Base-by-base conservation (phyloP, 2,113 vertebrate species). In the Peromyscus leucopus region DNA sequence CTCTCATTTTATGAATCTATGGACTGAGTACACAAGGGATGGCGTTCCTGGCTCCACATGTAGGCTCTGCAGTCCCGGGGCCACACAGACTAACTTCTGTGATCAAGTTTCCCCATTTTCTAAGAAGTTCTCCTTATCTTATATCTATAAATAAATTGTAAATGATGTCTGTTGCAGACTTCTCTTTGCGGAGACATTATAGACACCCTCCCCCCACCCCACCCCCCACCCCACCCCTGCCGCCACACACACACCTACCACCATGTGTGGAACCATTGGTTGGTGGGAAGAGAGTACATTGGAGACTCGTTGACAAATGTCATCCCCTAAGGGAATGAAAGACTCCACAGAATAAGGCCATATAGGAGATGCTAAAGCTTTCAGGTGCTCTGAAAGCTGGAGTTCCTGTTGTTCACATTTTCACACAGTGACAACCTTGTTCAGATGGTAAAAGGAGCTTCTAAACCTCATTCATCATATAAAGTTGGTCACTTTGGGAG, bases 1-100 rank as follows among this genome's bases (percentile, higher is more conserved):
- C 33, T 96, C 59, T 96, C 28, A 39, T 63, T 95, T 96, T 94
- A 95, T 82, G 71, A 75, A 94, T 55, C 36, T 84, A 16, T 79
- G 57, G 74, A 80, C 46, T 21, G 74, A 91, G 55, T 71, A 75
- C 15, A 24, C 4, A 6, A 39, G 69, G 91, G n/a, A 24, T 9
- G 24, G 65, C 82, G n/a, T 26, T 71, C 72, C 65, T n/a, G 19
- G 61, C 26, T 42, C 61, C 67, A n/a, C 89, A 13, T 8, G 26
- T 36, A 7, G 2, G 36, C 8, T 65, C 4, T 72, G 15, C 59
- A 55, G 21, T 15, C 28, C 16, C 36, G 1, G 31, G 39, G 36
- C 33, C 72, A 22, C 8, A 28, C 33, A 75, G 2, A 12, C 48
- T 48, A 51, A 79, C 4, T 94, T 93, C 21, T 76, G 87, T 51